Base-by-base conservation (phyloP, 2,797 vertebrate species). In the Malacoctenus gilli region DNA sequence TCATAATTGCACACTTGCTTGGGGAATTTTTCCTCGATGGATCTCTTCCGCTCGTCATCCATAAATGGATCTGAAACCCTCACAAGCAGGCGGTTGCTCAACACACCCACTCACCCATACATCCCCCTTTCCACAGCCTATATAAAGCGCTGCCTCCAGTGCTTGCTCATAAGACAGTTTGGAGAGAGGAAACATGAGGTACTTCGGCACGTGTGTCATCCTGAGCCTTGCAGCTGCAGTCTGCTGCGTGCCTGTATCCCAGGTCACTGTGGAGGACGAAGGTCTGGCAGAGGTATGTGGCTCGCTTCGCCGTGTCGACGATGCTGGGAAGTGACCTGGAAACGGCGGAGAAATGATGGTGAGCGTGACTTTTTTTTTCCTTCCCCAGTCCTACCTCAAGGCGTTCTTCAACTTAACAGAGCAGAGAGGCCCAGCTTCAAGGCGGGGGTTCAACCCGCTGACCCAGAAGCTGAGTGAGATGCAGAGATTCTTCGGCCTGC, bases 381-480 rank as follows among this genome's bases (percentile, higher is more conserved):
- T 54, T 36, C 21, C 5, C 4, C 76, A 98, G 95, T 84, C 48
- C 5, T 97, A 96, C 77, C 87, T 97, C 72, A 90, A 88, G 73
- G 91, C 75, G 32, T 93, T 94, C 82, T 98, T 91, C 80, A 81
- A 91, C 77, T 78, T 92, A 49, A 88, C 59, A 3, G 75, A 90
- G 11, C 49, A 85, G 23, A 39, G 0, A 0, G 72, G 63, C 1
- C 54, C 61, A 1, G 0, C 16, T 0, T 0, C 4, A 8, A 72
- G 77, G 65, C 10, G 62, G 1, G 59, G 63, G 2, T 2, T 73
- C 36, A 82, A 34, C 12, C 52, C 18, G 0, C 0, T 85, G 44
- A 72, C 6, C 16, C 55, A 57, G 76, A 96, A 93, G 76, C 86
- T 98, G 59, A 80, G 35, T 8, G 92, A 96, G 87, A 97, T 98